These are phyloP conservation scores for Nothobranchius furzeri DNA, from an alignment of 2,113 vertebrate species.

Conservation along the genomic window DNA sequence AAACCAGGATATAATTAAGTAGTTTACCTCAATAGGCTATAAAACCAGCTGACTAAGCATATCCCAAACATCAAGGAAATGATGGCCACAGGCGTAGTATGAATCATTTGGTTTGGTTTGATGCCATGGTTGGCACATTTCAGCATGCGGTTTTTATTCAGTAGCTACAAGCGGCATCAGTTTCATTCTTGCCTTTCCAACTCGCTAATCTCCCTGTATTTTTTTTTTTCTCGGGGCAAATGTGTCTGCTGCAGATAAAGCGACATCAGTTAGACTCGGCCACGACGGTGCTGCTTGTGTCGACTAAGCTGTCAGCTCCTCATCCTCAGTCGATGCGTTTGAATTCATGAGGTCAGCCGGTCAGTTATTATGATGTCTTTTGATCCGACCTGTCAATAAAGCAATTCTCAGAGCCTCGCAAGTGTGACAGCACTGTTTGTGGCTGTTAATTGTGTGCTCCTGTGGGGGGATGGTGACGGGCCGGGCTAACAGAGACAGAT, in stretches of 20 bases:
- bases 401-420: constrained; percentile 25
- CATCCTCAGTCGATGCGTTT: constrained; percentile 40
- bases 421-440: constrained; percentile 42
- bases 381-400: constrained; percentile 60
- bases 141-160: constrained; percentile 22
- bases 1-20: neutral
- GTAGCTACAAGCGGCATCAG: neutral
- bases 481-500: constrained; percentile 29
- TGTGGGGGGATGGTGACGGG: constrained; percentile 23
- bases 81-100: neutral
- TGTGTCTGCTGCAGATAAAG: constrained; percentile 32
- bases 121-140: constrained; percentile 16
- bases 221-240: neutral
- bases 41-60: neutral
- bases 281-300: neutral
- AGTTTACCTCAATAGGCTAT: too few species aligned
- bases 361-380: constrained; percentile 58
- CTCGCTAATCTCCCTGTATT: neutral
- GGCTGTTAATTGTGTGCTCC: constrained; percentile 48
- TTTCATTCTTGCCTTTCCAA: neutral
- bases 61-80: neutral
- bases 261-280: constrained; percentile 8
- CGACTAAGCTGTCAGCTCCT: constrained; percentile 8
- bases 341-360: constrained; percentile 46
- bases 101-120: constrained; percentile 8